Base-by-base conservation (phyloP, 2,113 vertebrate species). In the Isichthys henryi region DNA sequence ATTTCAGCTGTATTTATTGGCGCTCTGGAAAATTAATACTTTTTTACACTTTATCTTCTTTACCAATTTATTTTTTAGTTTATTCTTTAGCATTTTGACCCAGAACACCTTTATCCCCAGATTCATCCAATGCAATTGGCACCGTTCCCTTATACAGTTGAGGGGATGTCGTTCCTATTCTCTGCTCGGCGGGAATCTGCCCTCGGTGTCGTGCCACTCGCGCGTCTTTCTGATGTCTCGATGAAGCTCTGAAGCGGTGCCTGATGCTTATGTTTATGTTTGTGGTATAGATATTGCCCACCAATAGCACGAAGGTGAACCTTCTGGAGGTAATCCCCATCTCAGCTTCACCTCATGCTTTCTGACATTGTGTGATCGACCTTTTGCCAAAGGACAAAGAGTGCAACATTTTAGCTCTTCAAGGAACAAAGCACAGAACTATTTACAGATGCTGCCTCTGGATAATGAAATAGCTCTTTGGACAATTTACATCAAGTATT, bases 211-310 rank as follows among this genome's bases (percentile, higher is more conserved):
- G 52, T 87, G 15, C 21, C 39, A 5, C 19, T 43, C 46, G 31
- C 46, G n/a, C 46, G 31, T 27, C 39, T 50, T 84, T 39, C 6
- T 48, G 52, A 49, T 89, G 11, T 46, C 88, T 46, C 50, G 23
- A 84, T 85, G 80, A 27, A 21, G 7, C n/a, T 23, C 77, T 46
- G 52, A 52, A 77, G 45, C 89, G 88, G 80, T 88, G 49, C 91
- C 86, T 88, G 90, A 83, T 91, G 90, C 86, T 58, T 93, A 83
- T 93, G n/a, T 95, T 53, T 97, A 93, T 97, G 95, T 98, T 97
- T 98, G 95, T 96, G 97, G 97, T 97, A 90, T 97, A 99, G 98
- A 98, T 96, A 96, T 95, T 96, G 96, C 96, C 96, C 96, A 95
- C 95, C 95, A 96, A 92, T 98, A 97, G 96, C 91, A 94, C 94